A percentile compares a stretch with the other conserved stretches of the same genome.
Evolutionary conservation across 2,113 vertebrate species (phyloP).

Genomic region (Phrynosoma blainvillii): DNA sequence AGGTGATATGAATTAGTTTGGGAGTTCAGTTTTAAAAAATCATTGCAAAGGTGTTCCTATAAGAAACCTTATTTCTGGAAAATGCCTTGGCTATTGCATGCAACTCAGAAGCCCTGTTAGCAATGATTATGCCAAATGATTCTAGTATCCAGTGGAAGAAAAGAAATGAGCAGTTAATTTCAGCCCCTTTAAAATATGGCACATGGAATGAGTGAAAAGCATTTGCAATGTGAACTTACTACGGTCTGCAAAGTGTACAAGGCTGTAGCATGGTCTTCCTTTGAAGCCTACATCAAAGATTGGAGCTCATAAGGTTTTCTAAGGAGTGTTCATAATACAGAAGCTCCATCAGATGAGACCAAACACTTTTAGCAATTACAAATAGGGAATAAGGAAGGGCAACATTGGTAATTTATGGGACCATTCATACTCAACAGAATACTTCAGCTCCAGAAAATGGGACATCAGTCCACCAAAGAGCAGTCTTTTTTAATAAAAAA

Average conservation of each 20-base stretch:
- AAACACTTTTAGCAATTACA: not conserved
- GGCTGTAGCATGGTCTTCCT: conserved; percentile 1
- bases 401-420: not conserved
- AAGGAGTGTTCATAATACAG: conserved; percentile 15
- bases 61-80: conserved; percentile 12
- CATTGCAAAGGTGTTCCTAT: conserved; percentile 51
- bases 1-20: not conserved
- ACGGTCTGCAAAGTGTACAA: conserved; percentile 2
- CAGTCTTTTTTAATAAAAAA: not conserved
- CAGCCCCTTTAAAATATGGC: conserved; percentile 9
- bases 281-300: conserved; percentile 47
- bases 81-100: conserved; percentile 8
- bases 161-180: not conserved
- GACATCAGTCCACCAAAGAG: not conserved
- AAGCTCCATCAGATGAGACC: not conserved
- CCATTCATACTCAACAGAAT: accelerated
- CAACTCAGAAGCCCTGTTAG: conserved; percentile 42
- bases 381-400: not conserved
- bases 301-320: not conserved
- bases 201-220: conserved; percentile 8
- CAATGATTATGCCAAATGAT: conserved; percentile 15
- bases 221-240: conserved; percentile 6
- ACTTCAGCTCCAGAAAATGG: not conserved
- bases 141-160: conserved; percentile 37
- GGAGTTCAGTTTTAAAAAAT: not conserved